Evolutionary conservation across 1,140 invertebrate genomes (phyloP), one percentile per base, ranked within the genome.

Genomic region (Apis laboriosa): DNA sequence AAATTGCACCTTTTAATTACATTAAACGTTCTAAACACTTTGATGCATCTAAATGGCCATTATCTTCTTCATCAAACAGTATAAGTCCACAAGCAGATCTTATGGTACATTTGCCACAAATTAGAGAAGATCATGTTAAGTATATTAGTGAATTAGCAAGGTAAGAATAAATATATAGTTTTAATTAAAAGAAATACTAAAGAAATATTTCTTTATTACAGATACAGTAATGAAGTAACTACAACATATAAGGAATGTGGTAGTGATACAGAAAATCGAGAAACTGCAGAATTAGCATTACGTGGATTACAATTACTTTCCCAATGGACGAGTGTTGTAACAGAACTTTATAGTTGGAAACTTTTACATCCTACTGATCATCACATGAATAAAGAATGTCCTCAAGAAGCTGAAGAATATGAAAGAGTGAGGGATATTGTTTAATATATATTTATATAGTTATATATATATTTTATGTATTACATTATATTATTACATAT

Each of bases 281-380:
- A 99, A 88, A 97, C 99, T 1, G 96, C 97, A 2, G 98, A 99
- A 89, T 95, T 99, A 86, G 98, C 98, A 11, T 94, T 99, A 17
- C 95, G 97, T 61, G 99, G 99, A 0, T 94, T 99, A 0, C 98
- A 99, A 91, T 95, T 99, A 61, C 94, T 99, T 9, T 99, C 98
- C 0, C 97, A 98, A 84, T 99, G 99, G 99, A 99, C 98, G 12
- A 98, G 97, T 84, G 98, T 99, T 83, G 98, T 99, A 0, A 99
- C 99, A 9, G 99, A 99, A 95, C 94, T 99, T 86, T 99, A 99
- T 93, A 99, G 98, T 8, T 99, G 99, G 99, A 99, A 99, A 94
- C 95, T 99, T 56, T 95, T 99, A 82, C 98, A 99, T 94, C 99
- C 99, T 12, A 99, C 99, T 5, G 99, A 99, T 94, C 98, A 99